Evolutionary conservation across 2,888 invertebrate genomes (phyloP), one percentile per base, ranked within the genome.

Genomic region (Tetanocera ferruginea): DNA sequence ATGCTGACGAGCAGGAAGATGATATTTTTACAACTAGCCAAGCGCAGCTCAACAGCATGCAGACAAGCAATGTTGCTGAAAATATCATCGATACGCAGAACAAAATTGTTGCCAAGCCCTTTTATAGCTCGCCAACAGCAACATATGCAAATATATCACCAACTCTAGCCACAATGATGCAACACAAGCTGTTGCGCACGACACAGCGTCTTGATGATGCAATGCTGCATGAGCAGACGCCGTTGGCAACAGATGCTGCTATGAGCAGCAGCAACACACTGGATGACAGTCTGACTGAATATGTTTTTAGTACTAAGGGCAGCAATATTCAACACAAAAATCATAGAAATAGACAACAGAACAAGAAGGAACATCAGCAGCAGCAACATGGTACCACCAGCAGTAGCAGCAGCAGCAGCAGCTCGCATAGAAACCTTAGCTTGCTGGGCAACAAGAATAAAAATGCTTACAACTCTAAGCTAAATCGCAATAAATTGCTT

Each of bases 271-370:
- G 72, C 31, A 71, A 71, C 64, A 75, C 57, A 66, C 34, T 83
- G 80, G 75, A 75, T 14, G n/a, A 55, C 76, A 83, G 82, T 81
- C 81, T 81, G 83, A 83, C 84, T 82, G 84, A 84, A 81, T 83
- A 82, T 78, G 80, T 80, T 78, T 80, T 81, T 81, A 83, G 83
- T 80, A 83, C 80, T 82, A 82, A 80, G 81, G 83, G 81, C 78
- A 81, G 80, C 82, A 81, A 79, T 80, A 80, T 52, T 55, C 51
- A 34, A 19, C 55, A 67, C 14, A 75, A 75, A 19, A 75, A 23
- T 67, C 66, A 52, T 60, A 66, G 34, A 25, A 66, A 75, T 55
- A 66, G 79, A 57, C 78, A 77, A 79, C 80, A 79, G 70, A 79
- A 77, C 77, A 72, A 80, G 81, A 69, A 81, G 80, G 76, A 79